Percentiles rank a stretch among this genome's conserved stretches.
Evolutionary conservation across 2,113 vertebrate species (phyloP).

Genomic region (Chamaetylas fuelleborni): DNA sequence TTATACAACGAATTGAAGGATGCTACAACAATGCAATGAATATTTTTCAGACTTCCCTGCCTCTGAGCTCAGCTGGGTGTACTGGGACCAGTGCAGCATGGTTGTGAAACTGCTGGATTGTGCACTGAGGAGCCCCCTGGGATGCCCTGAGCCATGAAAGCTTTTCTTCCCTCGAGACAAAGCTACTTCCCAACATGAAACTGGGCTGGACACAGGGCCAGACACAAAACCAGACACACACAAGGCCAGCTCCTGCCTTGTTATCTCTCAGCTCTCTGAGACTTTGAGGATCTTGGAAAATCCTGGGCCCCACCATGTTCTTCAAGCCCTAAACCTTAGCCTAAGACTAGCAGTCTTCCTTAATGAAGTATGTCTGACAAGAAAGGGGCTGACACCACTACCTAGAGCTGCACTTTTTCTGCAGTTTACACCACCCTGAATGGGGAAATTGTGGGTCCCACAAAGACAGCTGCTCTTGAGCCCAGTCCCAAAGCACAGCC

Average conservation of each 20-base stretch:
- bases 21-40: neutral
- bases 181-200: neutral
- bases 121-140: neutral
- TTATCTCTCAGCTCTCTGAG: neutral
- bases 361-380: neutral
- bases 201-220: neutral
- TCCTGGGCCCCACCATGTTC: neutral
- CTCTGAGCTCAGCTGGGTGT: neutral
- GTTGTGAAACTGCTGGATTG: neutral
- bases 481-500: neutral
- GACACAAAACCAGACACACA: neutral
- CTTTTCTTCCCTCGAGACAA: neutral
- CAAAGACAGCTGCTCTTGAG: neutral
- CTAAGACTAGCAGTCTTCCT: neutral
- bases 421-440: neutral
- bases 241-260: neutral
- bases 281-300: neutral
- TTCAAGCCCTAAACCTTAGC: neutral
- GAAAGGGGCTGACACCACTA: neutral
- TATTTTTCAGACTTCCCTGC: neutral
- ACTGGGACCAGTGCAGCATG: neutral
- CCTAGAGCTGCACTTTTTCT: neutral
- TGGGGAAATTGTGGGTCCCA: fast-evolving
- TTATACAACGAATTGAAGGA: neutral
- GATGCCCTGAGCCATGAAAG: neutral